A percentile compares a stretch with the other conserved stretches of the same genome.
Evolutionary conservation across 2,888 invertebrate genomes (phyloP).

Genomic region (Dysmachus trigonus): DNA sequence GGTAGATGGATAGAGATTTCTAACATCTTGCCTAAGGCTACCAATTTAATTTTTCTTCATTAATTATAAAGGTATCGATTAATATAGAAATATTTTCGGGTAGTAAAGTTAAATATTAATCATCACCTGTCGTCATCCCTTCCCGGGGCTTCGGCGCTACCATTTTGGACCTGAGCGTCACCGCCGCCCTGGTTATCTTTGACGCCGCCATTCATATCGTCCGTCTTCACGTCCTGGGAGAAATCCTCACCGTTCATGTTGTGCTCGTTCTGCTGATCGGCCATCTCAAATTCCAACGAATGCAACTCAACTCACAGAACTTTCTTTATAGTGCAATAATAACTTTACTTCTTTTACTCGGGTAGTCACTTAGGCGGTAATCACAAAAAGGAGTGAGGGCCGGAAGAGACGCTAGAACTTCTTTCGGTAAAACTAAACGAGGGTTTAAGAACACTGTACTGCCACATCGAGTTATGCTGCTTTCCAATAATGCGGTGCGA

Average conservation of each 20-base stretch:
- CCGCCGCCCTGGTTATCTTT: constrained; percentile 57
- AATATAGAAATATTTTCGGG: background rate
- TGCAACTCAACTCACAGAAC: constrained; percentile 42
- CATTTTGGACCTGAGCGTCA: constrained; percentile 66
- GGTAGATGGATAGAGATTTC: constrained; percentile 31
- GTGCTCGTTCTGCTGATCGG: constrained; percentile 70
- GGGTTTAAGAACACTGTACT: background rate
- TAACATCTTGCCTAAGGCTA: constrained; percentile 7
- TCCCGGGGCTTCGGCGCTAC: constrained; percentile 78
- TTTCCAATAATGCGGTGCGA: background rate
- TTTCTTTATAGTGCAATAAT: constrained; percentile 48
- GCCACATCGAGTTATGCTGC: background rate
- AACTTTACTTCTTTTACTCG: constrained; percentile 43
- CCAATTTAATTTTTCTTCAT: background rate
- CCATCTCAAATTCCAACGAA: constrained; percentile 60
- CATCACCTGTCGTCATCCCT: constrained; percentile 83
- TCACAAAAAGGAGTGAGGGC: constrained; percentile 54
- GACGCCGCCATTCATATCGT: constrained; percentile 66
- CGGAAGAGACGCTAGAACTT: constrained; percentile 61
- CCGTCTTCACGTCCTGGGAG: constrained; percentile 77
- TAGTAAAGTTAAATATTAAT: background rate
- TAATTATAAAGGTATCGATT: background rate
- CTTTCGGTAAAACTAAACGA: background rate
- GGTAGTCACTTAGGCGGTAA: background rate
- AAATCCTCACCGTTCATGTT: constrained; percentile 83